phyloP scores from a whole-genome alignment of 2,888 invertebrate species.

The Apamea monoglypha region DNA sequence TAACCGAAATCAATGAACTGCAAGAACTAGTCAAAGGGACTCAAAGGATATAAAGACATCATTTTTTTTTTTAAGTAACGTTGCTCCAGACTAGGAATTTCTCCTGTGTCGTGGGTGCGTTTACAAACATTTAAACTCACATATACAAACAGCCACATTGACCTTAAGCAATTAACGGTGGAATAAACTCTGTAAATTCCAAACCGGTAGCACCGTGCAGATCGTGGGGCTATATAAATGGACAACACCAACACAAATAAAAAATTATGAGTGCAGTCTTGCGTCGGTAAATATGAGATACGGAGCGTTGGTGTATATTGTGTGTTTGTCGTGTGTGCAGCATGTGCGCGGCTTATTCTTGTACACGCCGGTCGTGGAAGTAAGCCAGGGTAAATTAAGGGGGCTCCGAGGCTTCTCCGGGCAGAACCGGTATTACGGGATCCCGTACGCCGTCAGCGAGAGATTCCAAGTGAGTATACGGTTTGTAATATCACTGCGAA shows the following conservation, averaged over 20 bases:
- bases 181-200: neutral
- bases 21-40: neutral
- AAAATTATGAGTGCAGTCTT: slow-evolving; percentile 27
- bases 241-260: neutral
- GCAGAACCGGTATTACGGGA: slow-evolving; percentile 83
- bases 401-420: slow-evolving; percentile 79
- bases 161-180: neutral
- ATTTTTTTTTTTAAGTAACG: too few relatives aligned
- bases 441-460: slow-evolving; percentile 81
- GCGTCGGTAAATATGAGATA: slow-evolving; percentile 47
- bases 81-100: too few relatives aligned
- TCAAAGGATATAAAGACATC: neutral
- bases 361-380: slow-evolving; percentile 76
- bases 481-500: slow-evolving; percentile 39
- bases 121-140: too few relatives aligned
- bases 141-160: too few relatives aligned
- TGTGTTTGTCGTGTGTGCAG: slow-evolving; percentile 41
- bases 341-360: slow-evolving; percentile 48
- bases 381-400: slow-evolving; percentile 79
- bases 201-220: neutral
- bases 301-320: slow-evolving; percentile 28
- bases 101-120: too few relatives aligned
- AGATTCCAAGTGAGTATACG: slow-evolving; percentile 81
- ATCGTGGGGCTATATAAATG: slow-evolving; percentile 12
- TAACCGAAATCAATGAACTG: neutral